Evolutionary conservation across 2,888 invertebrate genomes (phyloP), one percentile per base, ranked within the genome.

Genomic region (Leucania comma): DNA sequence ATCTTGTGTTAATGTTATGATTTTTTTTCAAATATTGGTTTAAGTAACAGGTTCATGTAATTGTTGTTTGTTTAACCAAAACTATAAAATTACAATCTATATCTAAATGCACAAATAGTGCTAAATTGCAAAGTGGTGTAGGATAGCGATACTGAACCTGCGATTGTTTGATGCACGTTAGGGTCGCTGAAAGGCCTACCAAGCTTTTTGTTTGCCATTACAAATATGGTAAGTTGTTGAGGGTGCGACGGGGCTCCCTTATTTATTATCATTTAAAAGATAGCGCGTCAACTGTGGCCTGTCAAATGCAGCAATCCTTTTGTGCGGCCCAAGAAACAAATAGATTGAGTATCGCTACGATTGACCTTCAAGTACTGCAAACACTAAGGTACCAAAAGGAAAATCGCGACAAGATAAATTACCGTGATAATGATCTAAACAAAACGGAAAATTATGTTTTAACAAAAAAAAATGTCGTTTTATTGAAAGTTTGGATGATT

Each of bases 341-440:
- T 64, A 53, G 63, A 66, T 78, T 56, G 32, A 80, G 80, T 76
- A 72, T 80, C 76, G 56, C 67, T 59, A 24, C 17, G 24, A 8
- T 29, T 35, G 12, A 54, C n/a, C 6, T 54, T 24, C 10, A 24
- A 51, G 20, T 48, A 56, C 35, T 50, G 17, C 12, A 20, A 58
- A 22, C 17, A 26, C 8, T 12, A 42, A 32, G 12, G 46, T 48
- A 32, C 12, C 32, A n/a, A 32, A 32, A 32, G 1, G 0, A 48
- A 48, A 22, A 56, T 50, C 51, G 24, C 22, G 32, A 51, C 8
- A 20, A 20, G 8, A 6, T 61, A 35, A 48, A 38, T 35, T 3
- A 9, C 9, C 24, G 24, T 50, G 46, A 35, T 20, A 6, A 61
- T 35, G 1, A 35, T 26, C 17, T 8, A 42, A 42, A 22, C 10